Conservation (phyloP, 23 tunicate genomes). For the Styela plicata region DNA sequence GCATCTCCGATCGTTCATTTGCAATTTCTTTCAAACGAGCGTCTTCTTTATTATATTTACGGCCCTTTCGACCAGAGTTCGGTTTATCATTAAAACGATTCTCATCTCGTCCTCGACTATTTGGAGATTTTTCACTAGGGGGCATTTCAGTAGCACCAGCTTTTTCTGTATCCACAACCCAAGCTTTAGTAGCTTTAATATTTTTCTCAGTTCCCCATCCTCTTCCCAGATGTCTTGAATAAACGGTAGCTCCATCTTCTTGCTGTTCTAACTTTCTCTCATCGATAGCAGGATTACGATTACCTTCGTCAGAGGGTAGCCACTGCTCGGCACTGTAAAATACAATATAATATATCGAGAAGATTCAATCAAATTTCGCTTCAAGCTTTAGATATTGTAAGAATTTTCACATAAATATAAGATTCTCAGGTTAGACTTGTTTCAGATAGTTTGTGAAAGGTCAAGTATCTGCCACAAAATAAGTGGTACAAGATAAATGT, state of each 20-base stretch:
- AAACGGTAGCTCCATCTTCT: conserved; percentile 34
- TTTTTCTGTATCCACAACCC: conserved; percentile 29
- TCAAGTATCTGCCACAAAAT: neutral
- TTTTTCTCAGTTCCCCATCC: conserved; percentile 33
- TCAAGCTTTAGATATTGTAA: no score
- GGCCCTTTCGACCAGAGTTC: neutral
- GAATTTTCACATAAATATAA: no score
- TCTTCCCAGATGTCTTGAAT: conserved; percentile 26
- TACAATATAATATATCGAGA: no score
- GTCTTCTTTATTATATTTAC: neutral
- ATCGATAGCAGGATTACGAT: conserved; percentile 30
- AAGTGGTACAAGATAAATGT: neutral
- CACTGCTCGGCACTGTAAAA: conserved; percentile 25
- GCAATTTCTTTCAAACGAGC: neutral
- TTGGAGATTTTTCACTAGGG: neutral
- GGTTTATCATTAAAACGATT: neutral
- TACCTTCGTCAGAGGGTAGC: conserved; percentile 33
- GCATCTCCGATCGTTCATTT: neutral
- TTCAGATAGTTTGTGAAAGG: neutral
- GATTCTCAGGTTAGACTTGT: neutral
- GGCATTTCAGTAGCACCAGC: neutral
- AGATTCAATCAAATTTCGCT: no score
- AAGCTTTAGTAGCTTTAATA: conserved; percentile 29
- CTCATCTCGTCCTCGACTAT: neutral
- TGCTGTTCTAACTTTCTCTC: conserved; percentile 31